These are phyloP conservation scores for Anneissia japonica DNA, from an alignment of 35 echinoderm and acorn worm species.

Conservation along the genomic window DNA sequence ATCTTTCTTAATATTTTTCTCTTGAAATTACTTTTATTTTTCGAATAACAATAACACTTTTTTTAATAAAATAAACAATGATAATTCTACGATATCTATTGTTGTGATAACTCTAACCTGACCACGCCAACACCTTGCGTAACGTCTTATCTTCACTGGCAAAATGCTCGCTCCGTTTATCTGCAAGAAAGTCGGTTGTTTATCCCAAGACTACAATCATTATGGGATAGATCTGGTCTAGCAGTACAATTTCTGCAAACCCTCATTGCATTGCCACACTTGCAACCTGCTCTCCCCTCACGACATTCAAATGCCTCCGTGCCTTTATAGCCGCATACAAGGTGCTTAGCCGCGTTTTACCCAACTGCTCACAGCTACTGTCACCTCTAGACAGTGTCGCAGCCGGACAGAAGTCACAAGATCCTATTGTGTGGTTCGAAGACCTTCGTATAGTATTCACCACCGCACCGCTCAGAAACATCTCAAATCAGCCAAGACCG, in stretches of 20 bases:
- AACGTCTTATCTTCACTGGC: slow-evolving; percentile 15
- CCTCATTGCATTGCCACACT: slow-evolving; percentile 34
- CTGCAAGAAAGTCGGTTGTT: slow-evolving; percentile 27
- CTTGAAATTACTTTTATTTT: no score
- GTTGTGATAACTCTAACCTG: no score
- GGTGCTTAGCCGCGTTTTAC: not conserved
- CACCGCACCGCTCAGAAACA: not conserved
- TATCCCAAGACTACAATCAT: slow-evolving; percentile 47
- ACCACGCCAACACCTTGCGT: slow-evolving; percentile 24
- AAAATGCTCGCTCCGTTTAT: slow-evolving; percentile 10
- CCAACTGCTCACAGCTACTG: not conserved
- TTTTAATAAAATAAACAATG: no score
- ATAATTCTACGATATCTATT: no score
- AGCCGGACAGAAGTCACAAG: slow-evolving; percentile 27
- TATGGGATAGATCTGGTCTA: slow-evolving; percentile 55
- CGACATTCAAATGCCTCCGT: not conserved
- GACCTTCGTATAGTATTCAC: not conserved
- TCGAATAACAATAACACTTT: no score
- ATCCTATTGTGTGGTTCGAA: slow-evolving; percentile 18
- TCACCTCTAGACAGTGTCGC: not conserved
- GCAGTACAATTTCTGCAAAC: slow-evolving; percentile 25
- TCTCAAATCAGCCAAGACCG: slow-evolving; percentile 9
- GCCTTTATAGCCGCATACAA: not conserved
- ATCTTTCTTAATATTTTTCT: no score
- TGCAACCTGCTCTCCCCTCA: not conserved